phyloP scores from a whole-genome alignment of 2,113 vertebrate species.

The Petromus typicus region DNA sequence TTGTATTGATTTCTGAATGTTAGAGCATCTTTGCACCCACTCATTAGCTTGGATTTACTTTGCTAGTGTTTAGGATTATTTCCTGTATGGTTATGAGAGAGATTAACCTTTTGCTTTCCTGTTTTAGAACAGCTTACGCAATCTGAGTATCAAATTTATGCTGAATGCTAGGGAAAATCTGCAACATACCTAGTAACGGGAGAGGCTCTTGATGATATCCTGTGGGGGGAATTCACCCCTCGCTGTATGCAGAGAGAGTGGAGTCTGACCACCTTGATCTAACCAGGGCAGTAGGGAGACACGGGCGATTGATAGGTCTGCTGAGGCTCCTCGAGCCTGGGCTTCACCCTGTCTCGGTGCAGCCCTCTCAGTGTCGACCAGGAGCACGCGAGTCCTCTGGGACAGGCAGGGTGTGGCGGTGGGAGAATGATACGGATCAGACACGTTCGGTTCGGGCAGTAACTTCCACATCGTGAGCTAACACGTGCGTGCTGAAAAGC shows the following conservation, averaged over 20 bases:
- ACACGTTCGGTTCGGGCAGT: not conserved
- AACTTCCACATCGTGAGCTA: not conserved
- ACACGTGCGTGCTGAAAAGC: not conserved
- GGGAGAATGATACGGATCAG: not conserved
- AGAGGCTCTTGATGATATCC: not conserved
- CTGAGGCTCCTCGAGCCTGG: not conserved
- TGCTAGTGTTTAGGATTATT: conserved; percentile 32
- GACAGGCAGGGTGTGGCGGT: not conserved
- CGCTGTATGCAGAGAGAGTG: not conserved
- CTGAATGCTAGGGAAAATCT: not conserved
- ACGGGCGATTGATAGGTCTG: not conserved
- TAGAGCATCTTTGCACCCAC: conserved; percentile 15
- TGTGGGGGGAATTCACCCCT: not conserved
- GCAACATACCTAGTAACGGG: not conserved
- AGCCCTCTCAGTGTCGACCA: not conserved
- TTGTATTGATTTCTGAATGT: conserved; percentile 39
- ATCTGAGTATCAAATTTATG: not conserved
- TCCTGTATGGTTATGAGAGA: conserved; percentile 14
- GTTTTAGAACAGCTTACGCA: not conserved
- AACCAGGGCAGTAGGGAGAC: not conserved
- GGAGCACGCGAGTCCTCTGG: not conserved
- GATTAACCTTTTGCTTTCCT: not conserved
- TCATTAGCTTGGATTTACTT: conserved; percentile 38
- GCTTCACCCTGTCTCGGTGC: not conserved
- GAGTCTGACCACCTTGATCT: not conserved